These are phyloP conservation scores for Leucophora obtusa DNA, from an alignment of 2,888 invertebrate species.

Conservation along the genomic window DNA sequence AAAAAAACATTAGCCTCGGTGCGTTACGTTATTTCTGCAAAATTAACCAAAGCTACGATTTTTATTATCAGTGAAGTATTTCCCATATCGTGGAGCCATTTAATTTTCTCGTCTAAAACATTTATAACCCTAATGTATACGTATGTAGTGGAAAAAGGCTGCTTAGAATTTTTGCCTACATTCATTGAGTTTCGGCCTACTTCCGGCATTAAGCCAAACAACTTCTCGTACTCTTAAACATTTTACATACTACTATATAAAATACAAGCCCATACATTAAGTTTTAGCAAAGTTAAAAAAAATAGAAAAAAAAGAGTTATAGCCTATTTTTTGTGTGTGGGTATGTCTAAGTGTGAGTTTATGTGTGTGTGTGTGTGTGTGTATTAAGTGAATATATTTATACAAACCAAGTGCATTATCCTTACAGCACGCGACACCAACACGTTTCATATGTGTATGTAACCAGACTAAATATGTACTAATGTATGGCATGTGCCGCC, in stretches of 20 bases:
- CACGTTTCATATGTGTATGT: slow-evolving; percentile 59
- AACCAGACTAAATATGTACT: slow-evolving; percentile 52
- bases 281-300: slow-evolving; percentile 25
- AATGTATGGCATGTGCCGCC: slow-evolving; percentile 56
- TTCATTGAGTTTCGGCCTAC: slow-evolving; percentile 53
- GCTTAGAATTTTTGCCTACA: slow-evolving; percentile 47
- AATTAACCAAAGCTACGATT: too few species aligned
- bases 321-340: slow-evolving; percentile 15
- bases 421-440: slow-evolving; percentile 55
- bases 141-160: slow-evolving; percentile 19
- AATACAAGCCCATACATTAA: slow-evolving; percentile 35
- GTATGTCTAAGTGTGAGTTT: slow-evolving; percentile 5
- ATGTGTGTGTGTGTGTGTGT: slow-evolving; percentile 1
- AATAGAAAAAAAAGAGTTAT: slow-evolving; percentile 54
- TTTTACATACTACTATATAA: too few species aligned
- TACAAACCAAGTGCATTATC: slow-evolving; percentile 50
- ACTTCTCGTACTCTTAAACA: slow-evolving; percentile 17
- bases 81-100: too few species aligned
- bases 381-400: slow-evolving; percentile 30
- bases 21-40: too few species aligned
- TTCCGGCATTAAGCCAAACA: slow-evolving; percentile 54
- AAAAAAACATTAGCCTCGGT: too few species aligned
- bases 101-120: too few species aligned
- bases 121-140: too few species aligned
- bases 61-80: too few species aligned